Evolutionary conservation across 1,140 invertebrate species (phyloP).

Genomic region (Sarcophaga peregrina): DNA sequence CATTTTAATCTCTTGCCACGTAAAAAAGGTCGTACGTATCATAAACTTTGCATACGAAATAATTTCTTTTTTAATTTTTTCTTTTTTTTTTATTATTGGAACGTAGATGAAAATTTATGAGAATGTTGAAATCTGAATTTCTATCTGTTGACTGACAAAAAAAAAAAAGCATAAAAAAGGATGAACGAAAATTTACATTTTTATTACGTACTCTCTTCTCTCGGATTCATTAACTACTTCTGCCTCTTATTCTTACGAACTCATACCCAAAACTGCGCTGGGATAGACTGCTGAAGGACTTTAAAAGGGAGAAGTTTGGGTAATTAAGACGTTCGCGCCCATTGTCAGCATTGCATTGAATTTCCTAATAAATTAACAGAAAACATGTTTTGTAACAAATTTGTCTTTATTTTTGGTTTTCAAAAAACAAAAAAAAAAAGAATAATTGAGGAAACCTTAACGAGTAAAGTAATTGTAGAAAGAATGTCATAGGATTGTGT

Average conservation of each 20-base stretch:
- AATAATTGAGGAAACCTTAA: no score
- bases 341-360: slow-evolving; percentile 16
- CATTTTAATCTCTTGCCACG: slow-evolving; percentile 35
- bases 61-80: no score
- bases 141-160: not conserved
- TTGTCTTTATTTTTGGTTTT: not conserved
- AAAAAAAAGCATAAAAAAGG: not conserved
- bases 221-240: not conserved
- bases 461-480: not conserved
- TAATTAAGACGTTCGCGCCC: slow-evolving; percentile 45
- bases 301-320: slow-evolving; percentile 27
- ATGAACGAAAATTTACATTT: slow-evolving; percentile 37
- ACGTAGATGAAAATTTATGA: slow-evolving; percentile 41
- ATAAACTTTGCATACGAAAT: slow-evolving; percentile 11
- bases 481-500: not conserved
- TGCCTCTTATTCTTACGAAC: not conserved
- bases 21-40: slow-evolving; percentile 22
- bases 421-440: not conserved
- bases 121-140: slow-evolving; percentile 37
- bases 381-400: slow-evolving; percentile 27
- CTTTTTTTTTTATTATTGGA: not conserved
- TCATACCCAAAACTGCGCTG: not conserved
- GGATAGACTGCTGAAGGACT: not conserved
- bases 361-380: not conserved
- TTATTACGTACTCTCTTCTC: slow-evolving; percentile 10